Base-by-base conservation (phyloP, 2,888 invertebrate genomes). In the Mylabris sibirica region DNA sequence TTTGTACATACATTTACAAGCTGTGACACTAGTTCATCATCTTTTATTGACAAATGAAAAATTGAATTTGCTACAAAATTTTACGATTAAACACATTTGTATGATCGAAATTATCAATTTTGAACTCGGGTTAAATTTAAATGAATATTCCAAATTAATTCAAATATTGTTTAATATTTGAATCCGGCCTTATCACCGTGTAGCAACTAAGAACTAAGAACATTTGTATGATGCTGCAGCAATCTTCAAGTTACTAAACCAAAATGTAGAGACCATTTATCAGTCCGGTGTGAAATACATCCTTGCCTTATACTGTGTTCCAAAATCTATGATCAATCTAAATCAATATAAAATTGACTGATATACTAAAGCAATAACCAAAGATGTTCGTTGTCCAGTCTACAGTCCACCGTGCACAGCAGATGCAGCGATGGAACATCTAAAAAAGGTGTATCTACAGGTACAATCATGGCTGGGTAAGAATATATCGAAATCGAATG, bases 401-500 rank as follows among this genome's bases (percentile, higher is more conserved):
- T 26, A 38, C 71, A 61, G 59, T 35, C 62, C 67, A 59, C 59
- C 65, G 2, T 61, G 68, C 59, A 69, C 67, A 66, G 24, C 53
- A 66, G 64, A 66, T 64, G 69, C 71, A 64, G 66, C 67, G 14
- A 63, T 69, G 38, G 62, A 71, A 24, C 69, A 71, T 26, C 17
- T 71, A 59, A 66, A 66, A 69, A 60, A 65, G 57, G 67, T 71
- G 2, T 63, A 71, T 53, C 41, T 71, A 49, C 69, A 69, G 64
- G 61, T 64, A 14, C 71, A 69, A 59, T 61, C 61, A 69, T 71
- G 65, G 69, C 22, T 71, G 63, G 68, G 65, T 12, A 65, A 68
- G 53, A n/a, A 49, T 69, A 8, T 35, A 8, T 35, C 35, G 6
- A 3, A 6, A 30, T 30, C 6, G 30, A 30, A 30, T 30, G 30